A percentile compares a stretch with the other conserved stretches of the same genome.
Conservation (phyloP, 2,797 vertebrate genomes). For the Lithobates pipiens region DNA sequence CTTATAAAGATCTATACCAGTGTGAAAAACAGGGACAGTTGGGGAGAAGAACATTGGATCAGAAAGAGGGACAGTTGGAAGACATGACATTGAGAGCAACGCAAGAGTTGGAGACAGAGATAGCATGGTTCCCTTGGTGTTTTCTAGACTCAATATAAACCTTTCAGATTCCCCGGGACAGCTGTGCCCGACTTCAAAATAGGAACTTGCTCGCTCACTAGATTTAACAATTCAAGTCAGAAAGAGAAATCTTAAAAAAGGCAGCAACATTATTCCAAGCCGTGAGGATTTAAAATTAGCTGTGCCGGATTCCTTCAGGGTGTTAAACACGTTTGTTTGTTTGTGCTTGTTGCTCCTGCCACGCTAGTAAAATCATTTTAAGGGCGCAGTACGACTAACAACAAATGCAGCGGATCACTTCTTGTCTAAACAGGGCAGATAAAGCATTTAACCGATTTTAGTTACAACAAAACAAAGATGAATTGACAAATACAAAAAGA, state of each 20-base stretch:
- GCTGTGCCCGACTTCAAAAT: constrained; percentile 48
- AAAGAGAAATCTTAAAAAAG: constrained; percentile 19
- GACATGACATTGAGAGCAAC: constrained; percentile 48
- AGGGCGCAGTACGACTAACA: neutral
- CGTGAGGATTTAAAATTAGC: constrained; percentile 21
- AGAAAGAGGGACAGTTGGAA: neutral
- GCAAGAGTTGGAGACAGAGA: constrained; percentile 62
- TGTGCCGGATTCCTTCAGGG: neutral
- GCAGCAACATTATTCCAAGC: constrained; percentile 22
- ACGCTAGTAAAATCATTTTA: neutral
- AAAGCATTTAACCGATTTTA: neutral
- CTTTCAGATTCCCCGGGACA: constrained; percentile 27
- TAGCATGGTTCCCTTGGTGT: constrained; percentile 11
- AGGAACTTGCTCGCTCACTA: constrained; percentile 26
- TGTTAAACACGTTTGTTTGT: constrained; percentile 21
- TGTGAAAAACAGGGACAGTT: constrained; percentile 50
- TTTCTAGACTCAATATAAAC: constrained; percentile 37
- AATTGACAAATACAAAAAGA: no score
- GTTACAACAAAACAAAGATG: neutral
- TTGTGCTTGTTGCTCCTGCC: constrained; percentile 32
- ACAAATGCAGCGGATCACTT: neutral
- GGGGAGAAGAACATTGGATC: neutral
- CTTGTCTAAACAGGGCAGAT: neutral
- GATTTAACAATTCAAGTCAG: constrained; percentile 38
- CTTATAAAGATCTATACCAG: neutral